Evolutionary conservation across 2,113 vertebrate genomes (phyloP), one percentile per base, ranked within the genome.

Genomic region (Chinchilla lanigera): DNA sequence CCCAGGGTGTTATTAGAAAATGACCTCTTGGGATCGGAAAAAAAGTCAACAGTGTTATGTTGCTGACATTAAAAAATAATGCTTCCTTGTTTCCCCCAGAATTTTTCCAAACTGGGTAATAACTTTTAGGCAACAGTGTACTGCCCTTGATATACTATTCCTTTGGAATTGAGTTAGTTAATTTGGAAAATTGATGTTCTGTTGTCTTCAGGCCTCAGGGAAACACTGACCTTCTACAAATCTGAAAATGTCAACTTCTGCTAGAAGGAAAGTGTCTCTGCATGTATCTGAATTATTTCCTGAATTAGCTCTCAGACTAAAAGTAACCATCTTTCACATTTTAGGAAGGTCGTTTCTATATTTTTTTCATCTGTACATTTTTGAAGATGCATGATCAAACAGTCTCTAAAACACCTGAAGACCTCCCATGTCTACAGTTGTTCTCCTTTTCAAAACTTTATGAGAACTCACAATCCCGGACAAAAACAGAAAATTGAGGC

Each of bases 221-320:
- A 73, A 97, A 95, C 93, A 89, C 87, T 92, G 97, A 97, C 73
- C 41, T 75, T 97, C 96, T 28, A 87, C 73, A 94, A 94, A 97
- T 91, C 90, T 96, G 90, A 63, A 97, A 97, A 98, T 96, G 95
- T 98, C 96, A 98, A 81, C 96, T 84, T 97, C 89, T 94, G 33
- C 24, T 91, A 91, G 75, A 96, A 75, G 47, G 58, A 89, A 89
- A 14, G 38, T 61, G 91, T 38, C 69, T 61, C 93, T 67, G 47
- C 30, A n/a, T 54, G 2, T 71, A 56, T 82, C 96, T 91, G 35
- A 94, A 89, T 82, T 77, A 98, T 84, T 86, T n/a, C 58, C 33
- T 38, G 33, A 94, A 2, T 90, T 93, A 94, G 78, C 90, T 93
- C 91, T 90, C 33, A 69, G 22, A 52, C 13, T 41, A 0, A 63